phyloP scores from a whole-genome alignment of 2,797 vertebrate genomes.

The Hipposideros larvatus region DNA sequence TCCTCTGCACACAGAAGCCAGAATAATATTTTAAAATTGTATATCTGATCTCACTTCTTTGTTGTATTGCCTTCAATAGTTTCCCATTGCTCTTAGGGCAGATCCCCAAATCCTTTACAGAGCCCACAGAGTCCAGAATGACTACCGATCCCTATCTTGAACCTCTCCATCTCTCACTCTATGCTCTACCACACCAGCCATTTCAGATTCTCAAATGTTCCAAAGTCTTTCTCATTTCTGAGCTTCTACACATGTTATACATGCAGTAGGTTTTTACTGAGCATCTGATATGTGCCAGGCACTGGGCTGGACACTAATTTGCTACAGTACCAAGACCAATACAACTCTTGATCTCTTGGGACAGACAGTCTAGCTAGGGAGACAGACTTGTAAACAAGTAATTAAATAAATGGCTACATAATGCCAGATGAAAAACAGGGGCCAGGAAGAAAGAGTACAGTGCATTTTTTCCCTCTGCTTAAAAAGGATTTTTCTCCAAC shows the following conservation, averaged over 20 bases:
- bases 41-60: not conserved
- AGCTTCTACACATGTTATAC: not conserved
- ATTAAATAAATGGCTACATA: not conserved
- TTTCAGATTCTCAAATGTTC: not conserved
- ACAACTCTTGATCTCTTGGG: not conserved
- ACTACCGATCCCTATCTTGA: not conserved
- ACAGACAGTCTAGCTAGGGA: not conserved
- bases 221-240: not conserved
- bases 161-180: not conserved
- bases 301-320: not conserved
- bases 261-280: not conserved
- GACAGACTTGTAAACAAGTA: not conserved
- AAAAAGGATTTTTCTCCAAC: not conserved
- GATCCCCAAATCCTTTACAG: not conserved
- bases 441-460: not conserved
- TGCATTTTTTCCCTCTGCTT: not conserved
- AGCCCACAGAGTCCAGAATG: not conserved
- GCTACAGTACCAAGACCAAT: not conserved
- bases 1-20: not conserved
- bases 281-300: not conserved
- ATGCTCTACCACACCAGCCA: not conserved
- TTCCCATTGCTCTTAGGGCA: not conserved
- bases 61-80: not conserved
- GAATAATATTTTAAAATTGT: conserved; percentile 10
- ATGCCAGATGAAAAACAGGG: not conserved